These are phyloP conservation scores for Protobothrops flavoviridis DNA, from an alignment of 2,113 vertebrate species.

Conservation along the genomic window DNA sequence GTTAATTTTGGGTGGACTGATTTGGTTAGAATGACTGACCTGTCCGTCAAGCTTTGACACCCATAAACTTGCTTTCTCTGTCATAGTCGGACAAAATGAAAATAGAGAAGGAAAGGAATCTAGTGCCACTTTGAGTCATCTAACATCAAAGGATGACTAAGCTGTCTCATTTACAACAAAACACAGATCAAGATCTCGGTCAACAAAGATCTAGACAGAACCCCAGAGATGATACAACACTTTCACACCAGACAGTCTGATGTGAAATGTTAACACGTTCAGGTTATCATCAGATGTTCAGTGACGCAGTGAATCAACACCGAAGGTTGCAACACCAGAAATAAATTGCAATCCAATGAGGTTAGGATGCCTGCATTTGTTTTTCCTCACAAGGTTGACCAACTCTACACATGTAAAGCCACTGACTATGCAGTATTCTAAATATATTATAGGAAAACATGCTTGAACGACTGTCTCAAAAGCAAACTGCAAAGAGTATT, in stretches of 20 bases:
- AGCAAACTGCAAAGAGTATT: neutral
- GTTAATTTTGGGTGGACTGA: constrained; percentile 29
- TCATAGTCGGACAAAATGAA: constrained; percentile 22
- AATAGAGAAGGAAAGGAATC: constrained; percentile 43
- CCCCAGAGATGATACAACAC: constrained; percentile 42
- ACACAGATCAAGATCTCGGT: constrained; percentile 58
- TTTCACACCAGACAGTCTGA: constrained; percentile 40
- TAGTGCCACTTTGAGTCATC: constrained; percentile 49
- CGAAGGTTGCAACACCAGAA: constrained; percentile 37
- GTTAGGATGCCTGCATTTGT: constrained; percentile 20
- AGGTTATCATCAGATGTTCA: constrained; percentile 31
- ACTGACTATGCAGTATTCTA: constrained; percentile 15
- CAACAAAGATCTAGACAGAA: constrained; percentile 54
- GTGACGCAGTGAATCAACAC: constrained; percentile 39
- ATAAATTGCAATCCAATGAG: constrained; percentile 55
- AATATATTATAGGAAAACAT: neutral
- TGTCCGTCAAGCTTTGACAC: constrained; percentile 26
- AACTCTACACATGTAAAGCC: neutral
- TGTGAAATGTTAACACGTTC: neutral
- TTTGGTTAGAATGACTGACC: constrained; percentile 40
- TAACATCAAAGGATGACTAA: constrained; percentile 63
- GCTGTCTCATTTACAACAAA: constrained; percentile 56
- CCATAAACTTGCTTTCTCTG: constrained; percentile 30
- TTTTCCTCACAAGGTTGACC: neutral
- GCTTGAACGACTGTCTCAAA: neutral